Conservation (phyloP, 2,888 invertebrate species). For the Oligia fasciuncula region DNA sequence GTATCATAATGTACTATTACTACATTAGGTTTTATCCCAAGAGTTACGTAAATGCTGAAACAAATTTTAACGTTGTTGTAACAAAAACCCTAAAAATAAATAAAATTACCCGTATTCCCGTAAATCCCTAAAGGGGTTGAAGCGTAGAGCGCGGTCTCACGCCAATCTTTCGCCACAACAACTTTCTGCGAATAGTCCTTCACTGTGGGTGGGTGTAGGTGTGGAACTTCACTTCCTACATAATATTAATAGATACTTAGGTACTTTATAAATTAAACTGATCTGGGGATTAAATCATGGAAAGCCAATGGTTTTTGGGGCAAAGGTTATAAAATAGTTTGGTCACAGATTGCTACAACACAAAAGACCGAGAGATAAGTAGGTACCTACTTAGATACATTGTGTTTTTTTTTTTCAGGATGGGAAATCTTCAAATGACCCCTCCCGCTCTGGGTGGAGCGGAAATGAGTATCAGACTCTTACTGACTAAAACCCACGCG, state of each 20-base stretch:
- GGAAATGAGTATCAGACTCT: no score
- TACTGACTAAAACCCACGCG: no score
- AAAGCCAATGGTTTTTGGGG: neutral
- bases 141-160: constrained; percentile 3
- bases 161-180: neutral
- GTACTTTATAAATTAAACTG: neutral
- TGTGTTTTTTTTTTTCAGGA: no score
- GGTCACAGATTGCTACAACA: neutral
- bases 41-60: constrained; percentile 45
- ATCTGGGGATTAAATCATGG: neutral
- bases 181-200: constrained; percentile 8
- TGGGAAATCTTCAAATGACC: no score
- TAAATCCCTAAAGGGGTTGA: constrained; percentile 30
- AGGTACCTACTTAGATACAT: no score
- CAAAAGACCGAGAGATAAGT: neutral
- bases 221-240: neutral
- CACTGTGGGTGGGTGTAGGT: neutral
- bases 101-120: constrained; percentile 26
- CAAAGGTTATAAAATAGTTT: neutral
- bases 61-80: constrained; percentile 40
- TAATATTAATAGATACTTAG: neutral
- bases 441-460: no score
- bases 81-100: constrained; percentile 32
- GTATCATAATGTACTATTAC: no score
- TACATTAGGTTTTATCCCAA: constrained; percentile 26